Percentiles rank a stretch among this genome's conserved stretches.
Conservation (phyloP, 2,113 vertebrate genomes). For the Oceanites oceanicus region DNA sequence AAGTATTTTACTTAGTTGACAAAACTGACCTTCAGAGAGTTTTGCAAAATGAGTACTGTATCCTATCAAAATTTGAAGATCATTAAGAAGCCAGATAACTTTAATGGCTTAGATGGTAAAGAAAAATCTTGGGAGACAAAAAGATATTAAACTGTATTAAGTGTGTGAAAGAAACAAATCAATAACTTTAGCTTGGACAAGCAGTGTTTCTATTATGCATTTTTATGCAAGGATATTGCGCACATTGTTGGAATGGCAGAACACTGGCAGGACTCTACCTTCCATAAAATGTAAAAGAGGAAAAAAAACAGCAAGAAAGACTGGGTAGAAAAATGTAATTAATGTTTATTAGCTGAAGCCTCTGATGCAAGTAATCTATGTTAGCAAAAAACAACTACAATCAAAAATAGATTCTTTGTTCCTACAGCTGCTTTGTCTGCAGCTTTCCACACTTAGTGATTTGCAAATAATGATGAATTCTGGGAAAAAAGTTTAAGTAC, state of each 20-base stretch:
- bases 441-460: neutral
- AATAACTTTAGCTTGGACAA: neutral
- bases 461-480: conserved; percentile 19
- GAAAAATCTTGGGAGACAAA: neutral
- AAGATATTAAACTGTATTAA: neutral
- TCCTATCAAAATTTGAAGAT: neutral
- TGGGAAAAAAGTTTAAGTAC: neutral
- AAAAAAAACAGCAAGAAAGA: neutral
- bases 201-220: neutral
- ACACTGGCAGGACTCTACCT: neutral
- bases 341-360: neutral
- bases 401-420: neutral
- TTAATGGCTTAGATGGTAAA: neutral
- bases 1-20: neutral
- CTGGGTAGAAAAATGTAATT: neutral
- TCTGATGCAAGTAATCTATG: neutral
- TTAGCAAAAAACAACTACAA: neutral
- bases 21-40: neutral
- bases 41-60: neutral
- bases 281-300: neutral
- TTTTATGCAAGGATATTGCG: neutral
- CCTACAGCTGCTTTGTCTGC: neutral
- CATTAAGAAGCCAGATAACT: neutral
- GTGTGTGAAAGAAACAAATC: neutral
- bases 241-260: neutral